Evolutionary conservation across 2,797 vertebrate genomes (phyloP).

Genomic region (Podargus strigoides): DNA sequence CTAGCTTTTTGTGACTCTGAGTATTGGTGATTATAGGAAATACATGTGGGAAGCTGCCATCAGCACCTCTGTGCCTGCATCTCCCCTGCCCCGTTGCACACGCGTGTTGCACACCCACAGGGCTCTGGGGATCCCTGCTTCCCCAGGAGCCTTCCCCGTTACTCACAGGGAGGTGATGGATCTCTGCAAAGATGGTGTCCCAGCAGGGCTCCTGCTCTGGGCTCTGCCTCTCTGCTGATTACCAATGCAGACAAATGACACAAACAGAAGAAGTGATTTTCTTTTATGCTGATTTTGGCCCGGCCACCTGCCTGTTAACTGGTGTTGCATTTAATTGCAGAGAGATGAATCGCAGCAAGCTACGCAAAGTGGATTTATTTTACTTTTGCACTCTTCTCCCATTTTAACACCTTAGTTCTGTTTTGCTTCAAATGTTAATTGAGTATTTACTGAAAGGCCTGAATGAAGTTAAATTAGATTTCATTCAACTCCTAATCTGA

Average conservation of each 20-base stretch:
- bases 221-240: constrained; percentile 26
- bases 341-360: not conserved
- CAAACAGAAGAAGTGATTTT: constrained; percentile 39
- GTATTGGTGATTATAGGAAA: not conserved
- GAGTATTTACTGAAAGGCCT: not conserved
- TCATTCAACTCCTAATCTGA: not conserved
- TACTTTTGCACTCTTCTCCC: not conserved
- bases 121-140: too few species aligned
- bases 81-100: too few species aligned
- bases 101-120: too few species aligned
- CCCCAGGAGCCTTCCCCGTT: constrained; percentile 12
- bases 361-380: not conserved
- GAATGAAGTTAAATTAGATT: not conserved
- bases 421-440: not conserved
- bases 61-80: too few species aligned
- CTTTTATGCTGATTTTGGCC: constrained; percentile 41
- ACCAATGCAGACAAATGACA: constrained; percentile 45
- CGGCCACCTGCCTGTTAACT: constrained; percentile 19
- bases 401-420: not conserved
- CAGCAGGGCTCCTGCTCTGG: not conserved
- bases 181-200: not conserved
- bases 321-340: not conserved
- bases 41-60: not conserved
- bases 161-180: constrained; percentile 5
- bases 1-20: not conserved